Base-by-base conservation (phyloP, 2,888 invertebrate genomes). In the Cataglyphis livida region DNA sequence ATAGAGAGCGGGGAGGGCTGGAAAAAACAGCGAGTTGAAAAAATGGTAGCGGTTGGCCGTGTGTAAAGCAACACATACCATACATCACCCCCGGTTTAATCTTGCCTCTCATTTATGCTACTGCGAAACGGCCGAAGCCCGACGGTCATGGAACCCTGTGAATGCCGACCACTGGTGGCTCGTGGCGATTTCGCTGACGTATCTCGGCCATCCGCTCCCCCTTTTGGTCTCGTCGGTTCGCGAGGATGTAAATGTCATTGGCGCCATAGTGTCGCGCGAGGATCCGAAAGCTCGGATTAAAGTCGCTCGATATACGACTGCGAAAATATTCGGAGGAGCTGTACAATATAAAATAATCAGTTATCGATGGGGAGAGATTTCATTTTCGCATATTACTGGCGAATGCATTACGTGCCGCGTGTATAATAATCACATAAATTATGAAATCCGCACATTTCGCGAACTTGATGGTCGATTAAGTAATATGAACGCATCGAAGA, bases 101-200 rank as follows among this genome's bases (percentile, higher is more conserved):
- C 93, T 93, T 92, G 91, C 90, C 90, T 91, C 93, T 93, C 93
- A 93, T 93, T 93, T 93, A 93, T 92, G 92, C 92, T 88, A 89
- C 90, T 93, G 93, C 89, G 90, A 93, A 93, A 91, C 91, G 92
- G 89, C 87, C 91, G 88, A 25, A 91, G 91, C 82, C 48, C 85
- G 85, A 78, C 92, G 91, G 84, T 87, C 88, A 86, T 87, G 87
- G 83, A 79, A 81, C 82, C 88, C 84, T 83, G 83, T 85, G 87
- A 88, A 85, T 84, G 79, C 83, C 83, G 76, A 82, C 89, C 73
- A 74, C 84, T 84, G 25, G 66, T 81, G 82, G 71, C 81, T 83
- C 85, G 87, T 86, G 90, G 89, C 88, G 90, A 91, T 93, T 92
- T 87, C 87, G 88, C 91, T 91, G 90, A 92, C 90, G 89, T 90